Evolutionary conservation across 2,888 invertebrate species (phyloP), one percentile per base, ranked within the genome.

Genomic region (Holacanthella duospinosa): DNA sequence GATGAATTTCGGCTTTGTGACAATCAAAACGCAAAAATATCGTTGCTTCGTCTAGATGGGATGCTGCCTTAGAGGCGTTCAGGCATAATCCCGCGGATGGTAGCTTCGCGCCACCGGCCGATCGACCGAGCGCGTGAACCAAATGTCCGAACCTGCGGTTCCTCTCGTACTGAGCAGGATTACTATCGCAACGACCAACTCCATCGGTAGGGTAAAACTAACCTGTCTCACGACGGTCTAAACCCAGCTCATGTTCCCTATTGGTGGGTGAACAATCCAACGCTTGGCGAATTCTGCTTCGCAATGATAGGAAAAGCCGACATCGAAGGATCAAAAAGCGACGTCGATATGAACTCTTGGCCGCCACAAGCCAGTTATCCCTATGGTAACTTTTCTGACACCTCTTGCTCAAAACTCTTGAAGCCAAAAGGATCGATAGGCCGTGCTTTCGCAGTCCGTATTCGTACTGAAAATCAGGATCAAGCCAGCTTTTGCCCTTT

Each of bases 241-340:
- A 83, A 81, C 81, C 82, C 82, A 82, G 81, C 82, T 82, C 82
- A 83, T 81, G 80, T 83, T 83, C 81, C 81, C 82, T 82, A 77
- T 82, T 81, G 77, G 80, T 79, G 82, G 83, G 82, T 83, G 82
- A 85, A 84, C 83, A 85, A 85, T 84, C 83, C 83, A 80, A 84
- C 83, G 80, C 84, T 84, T 84, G 80, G 82, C 78, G 81, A 84
- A 82, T 84, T 84, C 81, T 81, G 84, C 84, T 83, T 84, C 83
- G 79, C 83, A 83, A 85, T 84, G 83, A 84, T 84, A 85, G 83
- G 83, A 84, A 84, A 83, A 85, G 83, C 83, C 83, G 84, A 85
- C 82, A 84, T 84, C 83, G 83, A 85, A 82, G 76, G 82, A 84
- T 83, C 83, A 83, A 84, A 83, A 83, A 82, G 82, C 82, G 79